phyloP scores from a whole-genome alignment of 92 coral and sea anemone species.

The Parazoanthus darwini region DNA sequence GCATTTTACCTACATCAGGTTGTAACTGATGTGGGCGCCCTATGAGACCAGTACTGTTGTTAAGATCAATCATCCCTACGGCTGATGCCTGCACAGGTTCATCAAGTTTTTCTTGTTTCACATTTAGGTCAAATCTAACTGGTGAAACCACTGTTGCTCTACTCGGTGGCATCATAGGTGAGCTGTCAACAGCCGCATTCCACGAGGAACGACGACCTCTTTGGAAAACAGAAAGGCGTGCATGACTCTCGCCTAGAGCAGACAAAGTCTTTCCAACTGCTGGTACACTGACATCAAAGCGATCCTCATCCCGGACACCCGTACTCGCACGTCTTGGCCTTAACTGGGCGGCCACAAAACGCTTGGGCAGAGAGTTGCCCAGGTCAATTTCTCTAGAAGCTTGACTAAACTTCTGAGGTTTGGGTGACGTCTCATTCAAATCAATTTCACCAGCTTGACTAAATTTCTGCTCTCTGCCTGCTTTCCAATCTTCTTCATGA shows the following conservation, averaged over 20 bases:
- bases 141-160: background rate
- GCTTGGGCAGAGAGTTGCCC: slow-evolving; percentile 27
- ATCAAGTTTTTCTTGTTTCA: background rate
- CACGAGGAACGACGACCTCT: slow-evolving; percentile 36
- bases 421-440: slow-evolving; percentile 35
- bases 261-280: background rate
- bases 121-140: background rate
- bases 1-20: background rate
- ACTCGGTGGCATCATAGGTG: background rate
- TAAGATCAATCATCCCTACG: slow-evolving; percentile 84
- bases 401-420: background rate
- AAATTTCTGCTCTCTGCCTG: background rate
- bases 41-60: slow-evolving; percentile 68
- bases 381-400: background rate
- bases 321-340: slow-evolving; percentile 45
- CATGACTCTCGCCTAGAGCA: background rate
- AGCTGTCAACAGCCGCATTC: slow-evolving; percentile 7
- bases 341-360: slow-evolving; percentile 28
- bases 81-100: slow-evolving; percentile 8
- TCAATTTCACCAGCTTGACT: slow-evolving; percentile 17
- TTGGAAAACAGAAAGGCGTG: background rate
- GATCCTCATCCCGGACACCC: slow-evolving; percentile 37
- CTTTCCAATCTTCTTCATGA: background rate
- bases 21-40: slow-evolving; percentile 57
- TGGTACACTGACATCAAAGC: slow-evolving; percentile 15